Evolutionary conservation across 2,888 invertebrate genomes (phyloP).

Genomic region (Himalopsyche kuldschensis): DNA sequence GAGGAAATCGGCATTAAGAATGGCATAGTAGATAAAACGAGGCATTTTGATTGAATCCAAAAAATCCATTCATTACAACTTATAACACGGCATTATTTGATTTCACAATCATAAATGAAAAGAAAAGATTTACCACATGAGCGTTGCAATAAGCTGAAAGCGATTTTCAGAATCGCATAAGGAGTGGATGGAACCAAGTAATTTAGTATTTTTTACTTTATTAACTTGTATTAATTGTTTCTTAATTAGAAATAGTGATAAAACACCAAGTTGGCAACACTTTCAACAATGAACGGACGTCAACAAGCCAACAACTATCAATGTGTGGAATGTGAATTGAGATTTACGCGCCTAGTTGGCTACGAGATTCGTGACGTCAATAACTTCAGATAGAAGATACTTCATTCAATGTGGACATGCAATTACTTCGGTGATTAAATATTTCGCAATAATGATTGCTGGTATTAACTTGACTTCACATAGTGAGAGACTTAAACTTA

Average conservation of each 20-base stretch:
- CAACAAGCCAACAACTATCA: neutral
- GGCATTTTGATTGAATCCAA: too few species aligned
- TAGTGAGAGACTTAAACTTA: neutral
- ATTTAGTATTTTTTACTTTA: too few species aligned
- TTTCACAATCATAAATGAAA: too few species aligned
- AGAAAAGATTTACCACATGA: too few species aligned
- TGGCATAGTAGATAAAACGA: too few species aligned
- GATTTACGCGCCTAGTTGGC: neutral
- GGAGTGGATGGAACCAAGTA: too few species aligned
- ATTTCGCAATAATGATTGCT: neutral
- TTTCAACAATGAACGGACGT: neutral
- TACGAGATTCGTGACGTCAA: neutral
- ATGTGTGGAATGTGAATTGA: neutral
- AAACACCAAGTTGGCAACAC: neutral
- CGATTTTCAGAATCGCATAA: too few species aligned
- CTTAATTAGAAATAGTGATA: neutral
- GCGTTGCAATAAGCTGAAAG: too few species aligned
- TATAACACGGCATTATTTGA: too few species aligned
- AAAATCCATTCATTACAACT: too few species aligned
- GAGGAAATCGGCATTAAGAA: too few species aligned
- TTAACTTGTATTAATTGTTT: too few species aligned
- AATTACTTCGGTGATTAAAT: neutral
- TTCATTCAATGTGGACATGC: neutral
- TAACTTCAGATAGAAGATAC: neutral
- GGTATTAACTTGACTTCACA: neutral